Percentiles rank a stretch among this genome's conserved stretches.
These are phyloP conservation scores for Crematogaster levior DNA, from an alignment of 2,888 invertebrate species.

Conservation along the genomic window DNA sequence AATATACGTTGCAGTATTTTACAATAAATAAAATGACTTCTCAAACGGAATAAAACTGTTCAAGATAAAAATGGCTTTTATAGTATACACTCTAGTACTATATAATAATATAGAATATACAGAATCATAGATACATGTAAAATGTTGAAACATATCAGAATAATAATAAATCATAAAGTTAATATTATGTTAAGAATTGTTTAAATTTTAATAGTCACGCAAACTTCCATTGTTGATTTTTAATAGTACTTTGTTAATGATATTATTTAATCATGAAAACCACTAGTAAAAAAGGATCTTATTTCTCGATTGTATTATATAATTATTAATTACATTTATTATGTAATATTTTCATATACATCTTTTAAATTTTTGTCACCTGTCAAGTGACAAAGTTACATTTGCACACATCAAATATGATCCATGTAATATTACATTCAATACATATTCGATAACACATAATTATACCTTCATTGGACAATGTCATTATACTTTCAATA, in stretches of 20 bases:
- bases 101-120: too few relatives aligned
- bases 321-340: constrained; percentile 16
- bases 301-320: background rate
- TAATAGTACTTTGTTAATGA: background rate
- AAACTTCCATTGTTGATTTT: background rate
- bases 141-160: too few relatives aligned
- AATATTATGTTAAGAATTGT: background rate
- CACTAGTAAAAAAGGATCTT: background rate
- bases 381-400: background rate
- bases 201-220: too few relatives aligned
- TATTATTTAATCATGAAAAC: background rate
- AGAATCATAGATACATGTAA: too few relatives aligned
- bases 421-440: background rate
- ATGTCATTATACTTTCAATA: constrained; percentile 44
- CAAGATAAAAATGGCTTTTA: too few relatives aligned
- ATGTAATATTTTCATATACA: background rate
- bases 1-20: too few relatives aligned
- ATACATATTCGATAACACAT: background rate
- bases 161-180: background rate
- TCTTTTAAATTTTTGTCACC: background rate
- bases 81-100: too few relatives aligned
- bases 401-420: constrained; percentile 2
- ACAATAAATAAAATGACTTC: too few relatives aligned
- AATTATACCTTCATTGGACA: constrained; percentile 23
- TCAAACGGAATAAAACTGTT: too few relatives aligned